A percentile compares a stretch with the other conserved stretches of the same genome.
Conservation (phyloP, 2,113 vertebrate genomes). For the Orthonyx spaldingii region DNA sequence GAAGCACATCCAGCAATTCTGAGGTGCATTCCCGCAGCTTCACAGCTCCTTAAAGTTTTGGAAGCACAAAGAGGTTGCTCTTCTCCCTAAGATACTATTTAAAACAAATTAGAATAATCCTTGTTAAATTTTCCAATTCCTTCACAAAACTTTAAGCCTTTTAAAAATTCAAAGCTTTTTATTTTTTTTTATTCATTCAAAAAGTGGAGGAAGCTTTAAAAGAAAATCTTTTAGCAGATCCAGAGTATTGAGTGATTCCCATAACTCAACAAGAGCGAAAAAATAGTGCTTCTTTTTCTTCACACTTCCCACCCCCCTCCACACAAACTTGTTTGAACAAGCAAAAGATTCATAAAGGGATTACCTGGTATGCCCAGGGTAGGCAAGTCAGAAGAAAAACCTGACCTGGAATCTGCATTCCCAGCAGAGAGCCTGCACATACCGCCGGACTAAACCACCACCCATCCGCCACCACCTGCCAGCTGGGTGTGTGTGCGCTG, state of each 20-base stretch:
- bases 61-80: not conserved
- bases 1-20: not conserved
- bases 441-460: not conserved
- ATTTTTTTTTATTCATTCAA: not conserved
- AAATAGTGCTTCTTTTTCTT: not conserved
- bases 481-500: not conserved
- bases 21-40: not conserved
- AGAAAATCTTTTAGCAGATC: not conserved
- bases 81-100: fast-evolving
- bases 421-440: not conserved
- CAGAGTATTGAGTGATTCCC: not conserved
- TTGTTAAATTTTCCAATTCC: not conserved
- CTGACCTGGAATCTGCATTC: conserved; percentile 32
- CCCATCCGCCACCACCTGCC: not conserved
- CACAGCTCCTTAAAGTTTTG: not conserved
- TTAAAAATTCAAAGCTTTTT: not conserved
- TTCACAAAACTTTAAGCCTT: not conserved
- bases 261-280: not conserved
- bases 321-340: conserved; percentile 66
- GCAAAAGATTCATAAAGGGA: conserved; percentile 30
- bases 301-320: not conserved
- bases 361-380: conserved; percentile 5
- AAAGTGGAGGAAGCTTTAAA: not conserved
- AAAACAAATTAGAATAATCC: not conserved
- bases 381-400: conserved; percentile 48